Conservation (phyloP, 1,140 invertebrate species). For the Gryon sp. region DNA sequence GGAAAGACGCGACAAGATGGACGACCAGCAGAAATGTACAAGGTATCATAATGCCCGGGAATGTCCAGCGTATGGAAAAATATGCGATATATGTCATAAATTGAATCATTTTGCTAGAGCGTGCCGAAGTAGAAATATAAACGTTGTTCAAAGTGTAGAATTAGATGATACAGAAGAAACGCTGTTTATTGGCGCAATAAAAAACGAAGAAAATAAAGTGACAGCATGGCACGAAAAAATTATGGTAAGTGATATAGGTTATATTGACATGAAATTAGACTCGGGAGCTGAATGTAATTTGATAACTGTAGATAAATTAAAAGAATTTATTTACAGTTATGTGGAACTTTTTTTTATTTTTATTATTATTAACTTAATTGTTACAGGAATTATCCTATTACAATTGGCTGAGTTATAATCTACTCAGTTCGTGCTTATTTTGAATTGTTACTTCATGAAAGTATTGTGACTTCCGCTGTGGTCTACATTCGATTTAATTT, state of each 20-base stretch:
- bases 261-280: constrained; percentile 35
- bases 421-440: too few species aligned
- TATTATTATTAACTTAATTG: too few species aligned
- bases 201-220: not conserved
- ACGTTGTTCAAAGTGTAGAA: constrained; percentile 8
- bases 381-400: too few species aligned
- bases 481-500: too few species aligned
- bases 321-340: too few species aligned
- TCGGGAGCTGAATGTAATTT: constrained; percentile 37
- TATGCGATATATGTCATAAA: constrained; percentile 25
- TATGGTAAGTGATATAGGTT: not conserved
- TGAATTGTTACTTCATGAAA: too few species aligned
- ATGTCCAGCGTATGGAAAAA: constrained; percentile 39
- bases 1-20: too few species aligned
- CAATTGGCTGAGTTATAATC: too few species aligned
- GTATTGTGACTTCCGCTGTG: too few species aligned
- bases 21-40: too few species aligned
- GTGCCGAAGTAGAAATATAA: constrained; percentile 27
- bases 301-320: constrained; percentile 6
- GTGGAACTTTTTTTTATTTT: too few species aligned
- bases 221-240: constrained; percentile 31
- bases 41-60: not conserved
- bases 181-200: constrained; percentile 20
- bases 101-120: constrained; percentile 32
- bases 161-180: not conserved